Percentiles rank a stretch among this genome's conserved stretches.
These are phyloP conservation scores for Lampropteryx suffumata DNA, from an alignment of 2,888 invertebrate species.

Conservation along the genomic window DNA sequence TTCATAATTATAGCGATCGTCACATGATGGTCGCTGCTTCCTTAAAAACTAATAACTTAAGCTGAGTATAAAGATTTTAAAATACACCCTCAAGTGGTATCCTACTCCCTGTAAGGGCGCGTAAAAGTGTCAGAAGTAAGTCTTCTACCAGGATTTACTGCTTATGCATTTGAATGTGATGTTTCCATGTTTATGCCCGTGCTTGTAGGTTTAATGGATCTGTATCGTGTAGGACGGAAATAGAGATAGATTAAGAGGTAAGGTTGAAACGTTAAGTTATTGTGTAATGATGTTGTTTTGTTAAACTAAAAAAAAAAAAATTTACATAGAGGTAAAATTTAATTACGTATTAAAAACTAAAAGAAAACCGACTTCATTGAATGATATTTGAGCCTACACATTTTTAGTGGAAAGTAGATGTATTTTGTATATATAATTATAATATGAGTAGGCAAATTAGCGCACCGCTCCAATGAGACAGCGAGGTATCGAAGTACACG, in stretches of 20 bases:
- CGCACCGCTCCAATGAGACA: too few relatives aligned
- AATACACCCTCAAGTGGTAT: slow-evolving; percentile 50
- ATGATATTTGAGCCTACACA: too few relatives aligned
- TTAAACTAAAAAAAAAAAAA: too few relatives aligned
- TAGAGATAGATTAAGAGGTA: slow-evolving; percentile 23
- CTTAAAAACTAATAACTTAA: background rate
- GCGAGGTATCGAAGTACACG: too few relatives aligned
- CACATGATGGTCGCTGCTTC: too few relatives aligned
- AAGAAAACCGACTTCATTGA: too few relatives aligned
- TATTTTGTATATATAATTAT: too few relatives aligned
- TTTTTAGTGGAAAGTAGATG: too few relatives aligned
- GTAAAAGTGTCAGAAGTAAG: slow-evolving; percentile 61
- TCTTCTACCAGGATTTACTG: slow-evolving; percentile 53
- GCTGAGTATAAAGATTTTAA: slow-evolving; percentile 41
- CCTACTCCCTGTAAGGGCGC: slow-evolving; percentile 53
- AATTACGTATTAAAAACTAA: too few relatives aligned
- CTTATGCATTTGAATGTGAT: slow-evolving; percentile 41
- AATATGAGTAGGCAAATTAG: too few relatives aligned
- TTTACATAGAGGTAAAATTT: too few relatives aligned
- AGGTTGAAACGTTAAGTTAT: slow-evolving; percentile 3
- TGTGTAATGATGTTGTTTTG: background rate
- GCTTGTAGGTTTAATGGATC: slow-evolving; percentile 29
- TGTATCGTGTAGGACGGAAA: slow-evolving; percentile 22
- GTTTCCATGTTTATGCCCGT: slow-evolving; percentile 34
- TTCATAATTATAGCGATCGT: too few relatives aligned